A percentile compares a stretch with the other conserved stretches of the same genome.
Evolutionary conservation across 2,797 vertebrate genomes (phyloP).

Genomic region (Xerus rutilus): DNA sequence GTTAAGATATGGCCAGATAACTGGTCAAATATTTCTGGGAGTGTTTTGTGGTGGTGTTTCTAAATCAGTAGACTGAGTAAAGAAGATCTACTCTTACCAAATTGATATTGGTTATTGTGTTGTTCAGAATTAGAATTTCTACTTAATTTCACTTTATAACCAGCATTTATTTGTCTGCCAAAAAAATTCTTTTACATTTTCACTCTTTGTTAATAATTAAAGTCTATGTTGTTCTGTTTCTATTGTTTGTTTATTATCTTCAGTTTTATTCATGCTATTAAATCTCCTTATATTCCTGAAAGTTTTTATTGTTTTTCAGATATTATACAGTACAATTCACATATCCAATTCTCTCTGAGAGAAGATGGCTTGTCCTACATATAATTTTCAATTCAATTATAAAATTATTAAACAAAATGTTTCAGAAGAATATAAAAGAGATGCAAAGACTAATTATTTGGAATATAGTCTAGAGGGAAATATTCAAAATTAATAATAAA

Average conservation of each 20-base stretch:
- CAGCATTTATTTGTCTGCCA: neutral
- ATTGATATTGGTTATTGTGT: neutral
- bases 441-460: neutral
- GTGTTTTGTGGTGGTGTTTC: too few relatives aligned
- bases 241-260: neutral
- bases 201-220: neutral
- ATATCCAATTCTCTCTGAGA: too few relatives aligned
- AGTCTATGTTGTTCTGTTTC: neutral
- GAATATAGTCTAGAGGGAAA: neutral
- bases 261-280: neutral
- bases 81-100: too few relatives aligned
- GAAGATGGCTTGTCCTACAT: too few relatives aligned
- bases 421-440: too few relatives aligned
- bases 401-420: too few relatives aligned
- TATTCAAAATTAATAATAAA: neutral
- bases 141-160: neutral
- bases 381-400: too few relatives aligned
- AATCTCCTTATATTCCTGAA: neutral
- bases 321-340: neutral
- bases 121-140: slow-evolving; percentile 16
- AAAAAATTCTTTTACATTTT: neutral
- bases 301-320: neutral
- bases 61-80: too few relatives aligned
- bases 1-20: neutral
- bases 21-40: neutral